Evolutionary conservation across 2,797 vertebrate species (phyloP).

Genomic region (Spinibarbus caldwelli): DNA sequence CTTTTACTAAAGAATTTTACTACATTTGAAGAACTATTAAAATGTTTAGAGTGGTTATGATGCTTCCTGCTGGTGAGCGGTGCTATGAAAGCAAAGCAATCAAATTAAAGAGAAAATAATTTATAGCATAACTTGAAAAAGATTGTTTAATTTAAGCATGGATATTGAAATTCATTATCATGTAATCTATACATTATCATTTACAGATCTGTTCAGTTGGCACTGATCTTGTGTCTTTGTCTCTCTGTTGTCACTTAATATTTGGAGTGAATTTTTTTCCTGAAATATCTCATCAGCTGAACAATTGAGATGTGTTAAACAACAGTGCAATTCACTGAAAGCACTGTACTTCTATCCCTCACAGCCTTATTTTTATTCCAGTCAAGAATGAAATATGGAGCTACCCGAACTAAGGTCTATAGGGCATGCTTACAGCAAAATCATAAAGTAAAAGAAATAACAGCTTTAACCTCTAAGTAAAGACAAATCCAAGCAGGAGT

Average conservation of each 20-base stretch:
- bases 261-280: no score
- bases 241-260: neutral
- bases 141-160: neutral
- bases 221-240: neutral
- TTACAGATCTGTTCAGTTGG: neutral
- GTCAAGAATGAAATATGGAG: neutral
- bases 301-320: neutral
- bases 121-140: neutral
- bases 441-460: neutral
- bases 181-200: neutral
- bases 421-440: neutral
- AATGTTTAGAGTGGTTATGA: neutral
- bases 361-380: neutral
- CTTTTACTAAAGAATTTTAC: neutral
- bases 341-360: neutral
- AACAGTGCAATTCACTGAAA: no score
- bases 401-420: neutral
- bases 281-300: no score
- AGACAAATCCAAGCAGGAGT: neutral
- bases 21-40: neutral
- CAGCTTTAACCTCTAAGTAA: neutral
- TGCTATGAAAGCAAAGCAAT: neutral
- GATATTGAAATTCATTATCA: neutral
- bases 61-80: constrained; percentile 7
- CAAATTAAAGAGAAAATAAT: neutral